phyloP scores from a whole-genome alignment of 2,797 vertebrate genomes.

The Falco rusticolus region DNA sequence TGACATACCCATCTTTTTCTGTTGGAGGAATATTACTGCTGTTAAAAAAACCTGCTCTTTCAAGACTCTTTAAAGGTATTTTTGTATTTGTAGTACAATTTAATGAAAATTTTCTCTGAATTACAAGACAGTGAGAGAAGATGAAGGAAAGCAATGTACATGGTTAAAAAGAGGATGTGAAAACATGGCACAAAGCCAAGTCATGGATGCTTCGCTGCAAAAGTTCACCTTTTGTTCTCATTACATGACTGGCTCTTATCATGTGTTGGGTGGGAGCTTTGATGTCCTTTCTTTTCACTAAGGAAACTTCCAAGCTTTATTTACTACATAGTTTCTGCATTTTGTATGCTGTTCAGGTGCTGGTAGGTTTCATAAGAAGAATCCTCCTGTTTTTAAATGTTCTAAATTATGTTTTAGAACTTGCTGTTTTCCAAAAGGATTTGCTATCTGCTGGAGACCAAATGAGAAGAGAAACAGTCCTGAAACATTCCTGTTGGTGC shows the following conservation, averaged over 20 bases:
- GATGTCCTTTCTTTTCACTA: not conserved
- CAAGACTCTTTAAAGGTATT: not conserved
- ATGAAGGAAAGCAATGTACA: not conserved
- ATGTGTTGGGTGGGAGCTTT: not conserved
- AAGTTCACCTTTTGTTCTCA: not conserved
- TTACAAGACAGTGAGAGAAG: not conserved
- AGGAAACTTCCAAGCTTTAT: not conserved
- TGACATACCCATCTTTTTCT: not conserved
- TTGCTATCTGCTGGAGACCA: not conserved
- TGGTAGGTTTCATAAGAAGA: not conserved
- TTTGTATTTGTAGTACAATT: not conserved
- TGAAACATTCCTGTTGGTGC: not conserved
- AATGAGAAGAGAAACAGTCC: not conserved
- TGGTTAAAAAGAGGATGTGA: not conserved
- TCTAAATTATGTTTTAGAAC: not conserved
- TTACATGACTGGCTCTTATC: not conserved
- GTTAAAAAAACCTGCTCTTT: not conserved
- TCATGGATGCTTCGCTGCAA: not conserved
- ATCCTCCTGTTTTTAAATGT: not conserved
- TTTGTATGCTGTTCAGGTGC: not conserved
- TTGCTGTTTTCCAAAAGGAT: not conserved
- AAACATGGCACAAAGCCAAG: not conserved
- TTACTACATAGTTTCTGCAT: not conserved
- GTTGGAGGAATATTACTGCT: not conserved
- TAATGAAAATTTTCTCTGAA: not conserved